Evolutionary conservation across 1,140 invertebrate species (phyloP).

Genomic region (Bombus superbus): DNA sequence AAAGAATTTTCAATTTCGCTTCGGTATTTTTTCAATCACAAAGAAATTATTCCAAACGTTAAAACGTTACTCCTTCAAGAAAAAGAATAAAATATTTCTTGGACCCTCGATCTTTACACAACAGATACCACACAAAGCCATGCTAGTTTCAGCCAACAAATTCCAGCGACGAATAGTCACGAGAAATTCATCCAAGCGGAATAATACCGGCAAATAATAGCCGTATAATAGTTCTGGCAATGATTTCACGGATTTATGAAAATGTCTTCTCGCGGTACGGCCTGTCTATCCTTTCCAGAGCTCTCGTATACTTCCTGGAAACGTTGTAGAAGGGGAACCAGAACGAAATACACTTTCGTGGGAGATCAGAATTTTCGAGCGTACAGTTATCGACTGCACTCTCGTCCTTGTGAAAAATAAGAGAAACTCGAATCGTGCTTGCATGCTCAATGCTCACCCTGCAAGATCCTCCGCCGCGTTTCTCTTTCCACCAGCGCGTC

Average conservation of each 20-base stretch:
- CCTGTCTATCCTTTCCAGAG: background rate
- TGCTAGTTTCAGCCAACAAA: background rate
- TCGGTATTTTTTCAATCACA: too few species aligned
- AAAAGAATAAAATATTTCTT: background rate
- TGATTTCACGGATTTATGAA: slow-evolving; percentile 62
- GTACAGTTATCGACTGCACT: slow-evolving; percentile 38
- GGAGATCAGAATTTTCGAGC: slow-evolving; percentile 51
- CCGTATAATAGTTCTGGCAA: slow-evolving; percentile 6
- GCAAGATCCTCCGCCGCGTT: slow-evolving; percentile 91
- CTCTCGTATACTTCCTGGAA: background rate
- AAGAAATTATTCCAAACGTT: too few species aligned
- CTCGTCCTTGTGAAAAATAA: slow-evolving; percentile 25
- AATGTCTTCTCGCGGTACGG: slow-evolving; percentile 37
- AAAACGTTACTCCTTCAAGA: background rate
- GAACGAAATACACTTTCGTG: background rate
- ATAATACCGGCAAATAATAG: slow-evolving; percentile 7
- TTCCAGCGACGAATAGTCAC: background rate
- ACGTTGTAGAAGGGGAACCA: too few species aligned
- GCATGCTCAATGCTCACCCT: slow-evolving; percentile 84
- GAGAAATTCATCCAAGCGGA: background rate
- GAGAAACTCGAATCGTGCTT: slow-evolving; percentile 23
- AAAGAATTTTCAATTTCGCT: too few species aligned
- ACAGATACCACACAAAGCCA: background rate
- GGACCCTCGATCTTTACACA: background rate
- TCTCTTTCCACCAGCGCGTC: slow-evolving; percentile 98